phyloP scores from a whole-genome alignment of 2,113 vertebrate genomes.

The Amphiprion percula region DNA sequence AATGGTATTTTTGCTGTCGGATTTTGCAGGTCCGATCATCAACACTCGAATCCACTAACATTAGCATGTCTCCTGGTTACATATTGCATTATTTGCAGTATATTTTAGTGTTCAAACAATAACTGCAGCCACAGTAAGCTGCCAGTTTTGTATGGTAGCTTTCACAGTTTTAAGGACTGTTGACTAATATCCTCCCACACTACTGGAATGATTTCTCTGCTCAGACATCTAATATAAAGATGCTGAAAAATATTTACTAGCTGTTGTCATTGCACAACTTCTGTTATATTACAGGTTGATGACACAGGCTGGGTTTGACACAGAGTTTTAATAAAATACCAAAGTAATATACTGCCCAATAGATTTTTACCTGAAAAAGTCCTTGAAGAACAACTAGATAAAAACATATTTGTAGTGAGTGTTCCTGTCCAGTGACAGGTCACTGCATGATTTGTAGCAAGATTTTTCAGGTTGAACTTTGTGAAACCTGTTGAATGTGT shows the following conservation, averaged over 20 bases:
- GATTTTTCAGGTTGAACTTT: slow-evolving; percentile 26
- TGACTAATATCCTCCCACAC: slow-evolving; percentile 11
- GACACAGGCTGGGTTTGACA: slow-evolving; percentile 17
- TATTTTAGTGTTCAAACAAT: neutral
- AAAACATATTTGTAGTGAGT: neutral
- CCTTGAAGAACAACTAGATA: slow-evolving; percentile 19
- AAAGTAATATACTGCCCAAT: slow-evolving; percentile 22
- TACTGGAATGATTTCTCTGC: slow-evolving; percentile 30
- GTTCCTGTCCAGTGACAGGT: neutral
- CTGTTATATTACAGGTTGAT: slow-evolving; percentile 23
- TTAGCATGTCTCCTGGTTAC: neutral
- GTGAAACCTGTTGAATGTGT: slow-evolving; percentile 9
- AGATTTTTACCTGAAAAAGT: neutral
- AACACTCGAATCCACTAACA: neutral
- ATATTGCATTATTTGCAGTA: neutral
- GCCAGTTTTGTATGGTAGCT: neutral
- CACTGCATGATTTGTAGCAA: neutral
- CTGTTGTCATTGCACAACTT: slow-evolving; percentile 33
- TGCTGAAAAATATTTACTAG: slow-evolving; percentile 35
- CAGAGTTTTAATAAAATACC: slow-evolving; percentile 39
- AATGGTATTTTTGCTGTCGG: neutral
- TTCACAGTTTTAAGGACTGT: slow-evolving; percentile 16
- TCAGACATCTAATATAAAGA: slow-evolving; percentile 31
- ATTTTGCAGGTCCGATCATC: neutral
- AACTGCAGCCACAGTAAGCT: neutral